Conservation (phyloP, 2,888 invertebrate genomes). For the Panzeria rudis region DNA sequence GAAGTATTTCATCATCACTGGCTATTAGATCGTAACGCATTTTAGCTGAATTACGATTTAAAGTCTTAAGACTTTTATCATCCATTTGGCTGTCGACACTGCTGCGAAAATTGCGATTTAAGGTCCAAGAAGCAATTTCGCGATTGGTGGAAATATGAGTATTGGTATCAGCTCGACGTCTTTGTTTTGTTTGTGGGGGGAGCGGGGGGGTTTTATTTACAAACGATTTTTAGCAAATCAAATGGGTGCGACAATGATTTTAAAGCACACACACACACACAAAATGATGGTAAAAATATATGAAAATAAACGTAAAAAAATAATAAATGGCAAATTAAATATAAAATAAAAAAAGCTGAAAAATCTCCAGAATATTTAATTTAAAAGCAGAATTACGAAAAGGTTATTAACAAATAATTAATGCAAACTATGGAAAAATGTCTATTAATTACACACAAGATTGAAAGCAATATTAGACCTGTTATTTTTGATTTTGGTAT, state of each 20-base stretch:
- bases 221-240: constrained; percentile 37
- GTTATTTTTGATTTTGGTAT: too few relatives aligned
- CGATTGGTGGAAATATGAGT: constrained; percentile 78
- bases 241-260: constrained; percentile 50
- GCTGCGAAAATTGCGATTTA: constrained; percentile 81
- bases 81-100: constrained; percentile 82
- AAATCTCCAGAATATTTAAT: constrained; percentile 15
- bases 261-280: constrained; percentile 65
- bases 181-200: constrained; percentile 19
- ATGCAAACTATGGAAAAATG: constrained; percentile 10
- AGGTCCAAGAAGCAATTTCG: constrained; percentile 81
- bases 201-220: background rate
- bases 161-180: constrained; percentile 79
- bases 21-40: constrained; percentile 81
- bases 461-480: too few relatives aligned
- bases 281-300: constrained; percentile 66
- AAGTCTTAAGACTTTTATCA: constrained; percentile 78
- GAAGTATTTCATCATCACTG: constrained; percentile 81
- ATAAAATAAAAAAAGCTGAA: constrained; percentile 50
- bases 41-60: constrained; percentile 76
- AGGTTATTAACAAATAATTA: constrained; percentile 59
- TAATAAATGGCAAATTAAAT: constrained; percentile 68
- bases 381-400: constrained; percentile 4
- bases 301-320: constrained; percentile 67
- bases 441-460: background rate